Percentiles rank a stretch among this genome's conserved stretches.
Conservation (phyloP, 2,888 invertebrate species). For the Vesta saturnalis region DNA sequence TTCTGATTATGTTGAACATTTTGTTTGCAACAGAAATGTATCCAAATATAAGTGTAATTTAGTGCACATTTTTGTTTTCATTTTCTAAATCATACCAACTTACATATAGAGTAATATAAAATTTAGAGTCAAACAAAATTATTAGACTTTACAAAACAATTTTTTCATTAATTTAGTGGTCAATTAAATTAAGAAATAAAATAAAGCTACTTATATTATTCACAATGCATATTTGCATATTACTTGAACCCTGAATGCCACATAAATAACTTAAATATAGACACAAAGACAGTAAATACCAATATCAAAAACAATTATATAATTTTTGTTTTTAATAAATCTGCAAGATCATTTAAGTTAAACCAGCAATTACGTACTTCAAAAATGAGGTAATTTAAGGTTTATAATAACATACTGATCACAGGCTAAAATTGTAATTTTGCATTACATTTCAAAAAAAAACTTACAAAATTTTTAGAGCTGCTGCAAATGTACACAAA, state of each 20-base stretch:
- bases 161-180: constrained; percentile 32
- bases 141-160: constrained; percentile 46
- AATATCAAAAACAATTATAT: constrained; percentile 23
- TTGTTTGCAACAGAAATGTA: constrained; percentile 26
- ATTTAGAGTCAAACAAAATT: constrained; percentile 52
- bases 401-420: too few species aligned
- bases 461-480: too few species aligned
- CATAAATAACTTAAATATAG: constrained; percentile 40
- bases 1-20: constrained; percentile 36
- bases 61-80: constrained; percentile 33
- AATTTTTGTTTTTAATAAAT: not conserved
- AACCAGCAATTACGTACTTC: not conserved
- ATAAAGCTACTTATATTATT: constrained; percentile 40
- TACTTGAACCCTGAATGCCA: constrained; percentile 55
- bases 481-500: constrained; percentile 7
- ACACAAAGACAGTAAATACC: constrained; percentile 21
- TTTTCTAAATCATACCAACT: constrained; percentile 30
- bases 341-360: not conserved
- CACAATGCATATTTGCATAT: constrained; percentile 36
- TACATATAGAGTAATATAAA: constrained; percentile 40
- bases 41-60: constrained; percentile 33
- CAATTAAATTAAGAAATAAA: constrained; percentile 37
- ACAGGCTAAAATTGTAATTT: too few species aligned
- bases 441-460: too few species aligned
- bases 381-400: not conserved